Evolutionary conservation across 2,888 invertebrate genomes (phyloP).

Genomic region (Tetramorium bicarinatum): DNA sequence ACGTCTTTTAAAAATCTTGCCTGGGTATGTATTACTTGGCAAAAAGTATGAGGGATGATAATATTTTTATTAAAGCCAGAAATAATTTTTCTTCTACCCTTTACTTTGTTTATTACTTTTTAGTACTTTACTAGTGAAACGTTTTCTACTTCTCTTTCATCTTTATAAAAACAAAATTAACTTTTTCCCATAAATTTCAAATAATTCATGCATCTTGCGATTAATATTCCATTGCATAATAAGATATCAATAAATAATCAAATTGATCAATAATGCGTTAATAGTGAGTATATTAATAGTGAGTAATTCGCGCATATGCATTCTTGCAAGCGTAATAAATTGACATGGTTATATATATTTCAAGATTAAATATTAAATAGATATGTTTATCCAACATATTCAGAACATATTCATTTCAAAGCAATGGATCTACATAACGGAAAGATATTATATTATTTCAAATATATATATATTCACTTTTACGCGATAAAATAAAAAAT

Average conservation of each 20-base stretch:
- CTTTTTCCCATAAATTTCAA: background rate
- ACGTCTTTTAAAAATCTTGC: background rate
- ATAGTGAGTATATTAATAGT: no score
- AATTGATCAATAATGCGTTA: background rate
- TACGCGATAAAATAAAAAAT: background rate
- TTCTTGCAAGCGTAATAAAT: background rate
- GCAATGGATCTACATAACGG: background rate
- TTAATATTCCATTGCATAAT: slow-evolving; percentile 10
- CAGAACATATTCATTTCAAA: background rate
- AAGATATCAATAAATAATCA: background rate
- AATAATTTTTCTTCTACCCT: background rate
- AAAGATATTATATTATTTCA: background rate
- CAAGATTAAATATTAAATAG: background rate
- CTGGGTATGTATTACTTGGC: background rate
- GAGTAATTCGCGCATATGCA: background rate
- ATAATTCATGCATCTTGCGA: background rate
- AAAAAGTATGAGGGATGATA: background rate
- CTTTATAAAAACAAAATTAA: background rate
- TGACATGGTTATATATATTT: background rate
- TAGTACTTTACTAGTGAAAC: background rate
- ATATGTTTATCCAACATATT: background rate
- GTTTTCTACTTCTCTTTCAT: background rate
- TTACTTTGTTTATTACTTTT: background rate
- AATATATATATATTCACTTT: background rate
- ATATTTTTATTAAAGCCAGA: background rate